phyloP scores from a whole-genome alignment of 2,113 vertebrate species.

The Microtus oregoni region DNA sequence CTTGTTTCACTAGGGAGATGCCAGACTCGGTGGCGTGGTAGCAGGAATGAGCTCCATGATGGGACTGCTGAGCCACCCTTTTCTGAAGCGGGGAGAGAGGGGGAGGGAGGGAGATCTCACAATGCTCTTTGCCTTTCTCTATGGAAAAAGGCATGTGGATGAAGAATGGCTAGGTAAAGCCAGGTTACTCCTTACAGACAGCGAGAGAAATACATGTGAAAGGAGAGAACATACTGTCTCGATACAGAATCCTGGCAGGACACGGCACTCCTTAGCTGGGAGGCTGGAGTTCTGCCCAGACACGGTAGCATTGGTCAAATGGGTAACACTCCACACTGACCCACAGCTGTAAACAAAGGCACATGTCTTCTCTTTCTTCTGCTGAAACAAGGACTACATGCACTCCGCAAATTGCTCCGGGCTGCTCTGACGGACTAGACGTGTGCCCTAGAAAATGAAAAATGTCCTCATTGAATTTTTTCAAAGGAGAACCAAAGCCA shows the following conservation, averaged over 20 bases:
- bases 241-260: constrained; percentile 2
- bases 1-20: background rate
- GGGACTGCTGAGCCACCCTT: background rate
- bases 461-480: constrained; percentile 50
- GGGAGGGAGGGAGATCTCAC: background rate
- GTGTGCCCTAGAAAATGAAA: constrained; percentile 26
- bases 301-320: constrained; percentile 1
- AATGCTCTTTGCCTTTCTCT: background rate
- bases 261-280: background rate
- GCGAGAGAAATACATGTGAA: constrained; percentile 43
- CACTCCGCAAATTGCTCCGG: background rate
- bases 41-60: background rate
- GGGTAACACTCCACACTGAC: background rate
- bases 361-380: constrained; percentile 2
- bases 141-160: background rate
- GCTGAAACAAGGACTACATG: background rate
- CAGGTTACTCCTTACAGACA: background rate
- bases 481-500: constrained; percentile 5
- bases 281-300: constrained; percentile 29
- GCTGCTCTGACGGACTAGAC: background rate
- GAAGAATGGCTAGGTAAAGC: background rate
- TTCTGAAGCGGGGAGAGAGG: background rate
- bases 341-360: constrained; percentile 34
- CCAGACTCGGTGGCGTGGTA: background rate
- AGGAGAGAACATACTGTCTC: constrained; percentile 23